Evolutionary conservation across 2,797 vertebrate genomes (phyloP).

Genomic region (Coregonus suidteri): DNA sequence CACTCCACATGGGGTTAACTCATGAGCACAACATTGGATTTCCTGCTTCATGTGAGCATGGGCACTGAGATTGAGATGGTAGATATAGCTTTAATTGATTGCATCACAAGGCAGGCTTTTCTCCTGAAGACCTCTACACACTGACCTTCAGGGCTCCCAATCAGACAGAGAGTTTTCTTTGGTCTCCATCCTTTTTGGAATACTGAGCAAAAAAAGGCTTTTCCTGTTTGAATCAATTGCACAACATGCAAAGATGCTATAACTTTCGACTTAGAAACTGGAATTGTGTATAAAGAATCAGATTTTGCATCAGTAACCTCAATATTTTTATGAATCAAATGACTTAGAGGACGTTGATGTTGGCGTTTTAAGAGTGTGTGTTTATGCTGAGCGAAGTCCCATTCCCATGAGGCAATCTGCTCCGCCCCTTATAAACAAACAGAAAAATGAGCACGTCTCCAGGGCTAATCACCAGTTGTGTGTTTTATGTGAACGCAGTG

Average conservation of each 20-base stretch:
- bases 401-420: constrained; percentile 47
- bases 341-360: constrained; percentile 53
- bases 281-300: not conserved
- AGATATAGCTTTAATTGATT: not conserved
- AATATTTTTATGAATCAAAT: constrained; percentile 14
- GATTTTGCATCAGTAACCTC: not conserved
- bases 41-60: not conserved
- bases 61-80: not conserved
- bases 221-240: not conserved
- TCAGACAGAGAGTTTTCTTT: not conserved
- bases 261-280: not conserved
- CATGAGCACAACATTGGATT: constrained; percentile 23
- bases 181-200: not conserved
- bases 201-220: not conserved
- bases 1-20: constrained; percentile 34
- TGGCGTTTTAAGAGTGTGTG: not conserved
- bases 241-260: not conserved
- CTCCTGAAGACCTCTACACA: not conserved
- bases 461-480: constrained; percentile 61
- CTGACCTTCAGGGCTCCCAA: not conserved
- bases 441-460: constrained; percentile 55
- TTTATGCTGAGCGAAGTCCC: constrained; percentile 43
- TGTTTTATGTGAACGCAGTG: constrained; percentile 46
- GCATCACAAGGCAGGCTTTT: not conserved
- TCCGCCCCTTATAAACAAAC: constrained; percentile 58